These are phyloP conservation scores for Adoxophyes honmai DNA, from an alignment of 1,140 invertebrate genomes.

Conservation along the genomic window DNA sequence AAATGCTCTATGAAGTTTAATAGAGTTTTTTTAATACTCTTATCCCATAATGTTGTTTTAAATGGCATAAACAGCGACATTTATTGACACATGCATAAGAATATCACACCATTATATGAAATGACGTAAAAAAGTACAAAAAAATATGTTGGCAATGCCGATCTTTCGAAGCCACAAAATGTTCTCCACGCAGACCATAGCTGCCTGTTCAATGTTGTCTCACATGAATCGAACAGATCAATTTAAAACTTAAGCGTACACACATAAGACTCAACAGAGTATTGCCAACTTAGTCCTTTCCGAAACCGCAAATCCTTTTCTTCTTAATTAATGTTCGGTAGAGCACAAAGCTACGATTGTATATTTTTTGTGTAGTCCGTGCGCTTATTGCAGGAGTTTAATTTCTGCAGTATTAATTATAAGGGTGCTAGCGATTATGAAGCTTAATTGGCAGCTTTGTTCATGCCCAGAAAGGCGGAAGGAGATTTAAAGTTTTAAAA, in stretches of 20 bases:
- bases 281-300: slow-evolving; percentile 32
- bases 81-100: too few species aligned
- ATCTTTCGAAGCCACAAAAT: slow-evolving; percentile 21
- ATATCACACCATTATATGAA: too few species aligned
- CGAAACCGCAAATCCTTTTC: slow-evolving; percentile 31
- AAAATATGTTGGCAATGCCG: slow-evolving; percentile 22
- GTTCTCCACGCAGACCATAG: slow-evolving; percentile 24
- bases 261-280: slow-evolving; percentile 32
- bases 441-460: slow-evolving; percentile 60
- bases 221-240: not conserved
- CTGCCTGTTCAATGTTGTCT: slow-evolving; percentile 20
- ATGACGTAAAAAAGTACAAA: slow-evolving; percentile 4
- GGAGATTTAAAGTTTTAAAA: slow-evolving; percentile 42
- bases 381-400: slow-evolving; percentile 52
- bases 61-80: too few species aligned
- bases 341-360: slow-evolving; percentile 52
- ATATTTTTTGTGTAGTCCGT: slow-evolving; percentile 53
- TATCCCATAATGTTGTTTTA: too few species aligned
- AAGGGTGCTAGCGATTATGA: slow-evolving; percentile 54
- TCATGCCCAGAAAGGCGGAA: slow-evolving; percentile 35
- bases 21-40: too few species aligned
- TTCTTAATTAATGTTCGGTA: slow-evolving; percentile 65
- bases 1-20: too few species aligned
- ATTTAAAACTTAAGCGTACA: slow-evolving; percentile 18
- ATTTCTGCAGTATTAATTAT: slow-evolving; percentile 65